Evolutionary conservation across 2,113 vertebrate genomes (phyloP).

Genomic region (Felis chaus): DNA sequence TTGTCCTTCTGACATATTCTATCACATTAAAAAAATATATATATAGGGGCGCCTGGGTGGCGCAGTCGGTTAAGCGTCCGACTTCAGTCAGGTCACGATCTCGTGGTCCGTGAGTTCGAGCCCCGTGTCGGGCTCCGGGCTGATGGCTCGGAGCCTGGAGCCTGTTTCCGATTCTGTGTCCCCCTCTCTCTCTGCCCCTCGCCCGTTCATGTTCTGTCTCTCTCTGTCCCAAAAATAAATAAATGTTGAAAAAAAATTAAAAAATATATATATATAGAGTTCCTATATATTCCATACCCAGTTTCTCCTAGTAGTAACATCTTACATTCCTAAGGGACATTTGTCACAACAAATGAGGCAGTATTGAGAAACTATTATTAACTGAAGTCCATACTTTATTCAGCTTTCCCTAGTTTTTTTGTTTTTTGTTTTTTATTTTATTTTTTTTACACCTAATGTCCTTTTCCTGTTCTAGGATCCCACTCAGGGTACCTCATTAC

Average conservation of each 20-base stretch:
- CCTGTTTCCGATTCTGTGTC: too few relatives aligned
- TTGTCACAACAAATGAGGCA: neutral
- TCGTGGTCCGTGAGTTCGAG: too few relatives aligned
- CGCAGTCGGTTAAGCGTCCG: too few relatives aligned
- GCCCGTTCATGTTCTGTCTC: too few relatives aligned
- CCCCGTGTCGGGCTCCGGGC: too few relatives aligned
- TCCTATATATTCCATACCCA: neutral
- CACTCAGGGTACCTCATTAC: neutral
- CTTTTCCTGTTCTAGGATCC: neutral
- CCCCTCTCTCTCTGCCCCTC: too few relatives aligned
- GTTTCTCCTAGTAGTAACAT: neutral
- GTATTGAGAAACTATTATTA: neutral
- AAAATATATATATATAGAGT: neutral
- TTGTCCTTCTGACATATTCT: neutral
- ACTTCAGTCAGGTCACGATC: too few relatives aligned
- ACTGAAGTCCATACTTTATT: neutral
- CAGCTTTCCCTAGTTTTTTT: neutral
- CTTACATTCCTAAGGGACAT: neutral
- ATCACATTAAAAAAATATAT: neutral
- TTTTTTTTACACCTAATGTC: neutral
- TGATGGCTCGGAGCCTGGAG: too few relatives aligned
- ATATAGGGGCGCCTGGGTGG: too few relatives aligned
- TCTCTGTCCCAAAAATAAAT: too few relatives aligned
- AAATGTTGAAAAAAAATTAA: too few relatives aligned
- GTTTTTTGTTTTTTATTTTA: too few relatives aligned